Base-by-base conservation (phyloP, 2,113 vertebrate species). In the Dunckerocampus dactyliophorus region DNA sequence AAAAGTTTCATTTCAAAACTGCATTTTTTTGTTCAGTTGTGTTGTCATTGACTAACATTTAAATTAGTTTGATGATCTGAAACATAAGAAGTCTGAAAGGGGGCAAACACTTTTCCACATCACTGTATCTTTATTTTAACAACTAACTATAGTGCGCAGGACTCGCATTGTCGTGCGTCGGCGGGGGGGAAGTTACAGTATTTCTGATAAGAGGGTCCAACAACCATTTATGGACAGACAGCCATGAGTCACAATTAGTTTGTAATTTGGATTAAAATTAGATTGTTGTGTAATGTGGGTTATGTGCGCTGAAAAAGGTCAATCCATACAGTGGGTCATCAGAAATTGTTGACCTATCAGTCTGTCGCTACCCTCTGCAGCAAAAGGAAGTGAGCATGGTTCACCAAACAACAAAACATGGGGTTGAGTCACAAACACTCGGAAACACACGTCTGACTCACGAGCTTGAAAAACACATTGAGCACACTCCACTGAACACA, bases 351-450 rank as follows among this genome's bases (percentile, higher is more conserved):
- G 45, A 24, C 21, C 15, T 49, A 49, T 49, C 47, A 20, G 17
- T 46, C 42, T 34, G 19, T 52, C 53, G 8, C 47, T 54, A 39
- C 39, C 46, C 19, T 37, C 13, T 62, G 47, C 4, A 68, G 47
- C 20, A 53, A 45, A 52, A 62, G 67, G 62, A 69, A 79, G 62
- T 56, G 47, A 62, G 37, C 19, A 47, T 57, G 28, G 63, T 65
- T 24, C 53, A 59, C 24, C 43, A 48, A 45, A 22, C 47, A 56
- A 57, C 68, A 59, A 63, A 52, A 57, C 20, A 39, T 14, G 16
- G 2, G 59, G 9, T 55, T 65, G 65, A 65, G 42, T 69, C 66
- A 69, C 54, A 61, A 71, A 71, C 63, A 48, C 76, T 39, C 16
- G 20, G 14, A 67, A 65, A 48, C 42, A 67, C 28, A 21, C 2